Evolutionary conservation across 2,113 vertebrate species (phyloP).

Genomic region (Glaucidium brasilianum): DNA sequence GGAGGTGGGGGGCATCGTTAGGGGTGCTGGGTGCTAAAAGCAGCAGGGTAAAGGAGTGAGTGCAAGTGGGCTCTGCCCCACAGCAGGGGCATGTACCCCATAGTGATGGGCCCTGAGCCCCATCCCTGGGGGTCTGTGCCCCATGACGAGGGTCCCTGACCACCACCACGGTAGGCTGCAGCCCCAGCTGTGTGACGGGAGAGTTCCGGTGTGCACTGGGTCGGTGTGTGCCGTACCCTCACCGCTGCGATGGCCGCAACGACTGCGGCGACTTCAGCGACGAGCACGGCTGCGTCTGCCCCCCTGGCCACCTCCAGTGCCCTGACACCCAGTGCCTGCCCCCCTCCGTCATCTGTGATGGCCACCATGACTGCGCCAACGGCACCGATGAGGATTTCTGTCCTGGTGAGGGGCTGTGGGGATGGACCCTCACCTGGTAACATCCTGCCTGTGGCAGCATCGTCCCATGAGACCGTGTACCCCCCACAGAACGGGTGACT

Average conservation of each 20-base stretch:
- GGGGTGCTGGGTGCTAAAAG: too few relatives aligned
- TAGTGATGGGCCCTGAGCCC: neutral
- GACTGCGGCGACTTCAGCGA: constrained; percentile 88
- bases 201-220: constrained; percentile 81
- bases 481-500: constrained; percentile 30
- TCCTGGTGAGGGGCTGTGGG: constrained; percentile 68
- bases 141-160: neutral
- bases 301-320: constrained; percentile 79
- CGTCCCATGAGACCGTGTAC: accelerated
- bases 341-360: constrained; percentile 75
- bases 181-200: constrained; percentile 67
- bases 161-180: constrained; percentile 73
- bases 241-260: constrained; percentile 83
- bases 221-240: constrained; percentile 77
- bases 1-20: too few relatives aligned
- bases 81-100: too few relatives aligned
- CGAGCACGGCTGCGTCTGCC: constrained; percentile 80
- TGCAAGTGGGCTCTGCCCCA: neutral
- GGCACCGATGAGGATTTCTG: constrained; percentile 84
- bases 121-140: constrained; percentile 31
- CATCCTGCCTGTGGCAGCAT: accelerated
- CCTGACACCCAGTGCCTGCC: constrained; percentile 73
- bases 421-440: too few relatives aligned
- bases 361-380: constrained; percentile 74
- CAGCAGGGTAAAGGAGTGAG: neutral